Base-by-base conservation (phyloP, 2,888 invertebrate species). In the Embidobia sp. region DNA sequence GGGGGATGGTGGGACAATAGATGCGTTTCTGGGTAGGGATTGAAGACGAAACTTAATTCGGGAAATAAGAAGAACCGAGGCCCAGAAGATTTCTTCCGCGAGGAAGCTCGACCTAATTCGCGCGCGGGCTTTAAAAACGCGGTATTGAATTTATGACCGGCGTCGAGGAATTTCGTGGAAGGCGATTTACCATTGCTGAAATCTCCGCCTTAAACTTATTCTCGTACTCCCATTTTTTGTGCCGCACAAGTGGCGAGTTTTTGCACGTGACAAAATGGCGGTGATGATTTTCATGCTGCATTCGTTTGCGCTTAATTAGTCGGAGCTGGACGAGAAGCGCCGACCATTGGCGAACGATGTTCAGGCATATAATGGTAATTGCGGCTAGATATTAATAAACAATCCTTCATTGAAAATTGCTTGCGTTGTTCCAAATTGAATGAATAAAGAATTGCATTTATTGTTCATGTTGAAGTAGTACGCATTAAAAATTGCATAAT, bases 101-200 rank as follows among this genome's bases (percentile, higher is more conserved):
- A 31, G 31, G 15, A 48, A 55, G 53, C 53, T 13, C 31, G 64
- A 57, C 73, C 63, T 57, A 48, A 57, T 64, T 73, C 55, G n/a
- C 18, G 37, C 26, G 7, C 16, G 18, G 44, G 44, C 51, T 49
- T 61, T 61, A 40, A 64, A 73, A 63, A 64, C 55, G 63, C 16
- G 59, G 64, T 51, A 64, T 59, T 73, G 57, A 73, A 73, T 73
- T 73, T 73, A 73, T 57, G 64, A 35, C 64, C 59, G 15, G 18
- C 55, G 49, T 66, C 53, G 37, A 42, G 42, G 59, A 74, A 59
- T 74, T 66, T 66, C 35, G 15, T 35, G n/a, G 33, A 18, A 46
- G 61, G 53, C 59, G 53, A 74, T 74, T 66, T 46, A 53, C 64
- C 64, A 64, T 59, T 70, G 51, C 51, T 49, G 48, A 69, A 69